Percentiles rank a stretch among this genome's conserved stretches.
Evolutionary conservation across 2,888 invertebrate species (phyloP).

Genomic region (Psylliodes chrysocephalus): DNA sequence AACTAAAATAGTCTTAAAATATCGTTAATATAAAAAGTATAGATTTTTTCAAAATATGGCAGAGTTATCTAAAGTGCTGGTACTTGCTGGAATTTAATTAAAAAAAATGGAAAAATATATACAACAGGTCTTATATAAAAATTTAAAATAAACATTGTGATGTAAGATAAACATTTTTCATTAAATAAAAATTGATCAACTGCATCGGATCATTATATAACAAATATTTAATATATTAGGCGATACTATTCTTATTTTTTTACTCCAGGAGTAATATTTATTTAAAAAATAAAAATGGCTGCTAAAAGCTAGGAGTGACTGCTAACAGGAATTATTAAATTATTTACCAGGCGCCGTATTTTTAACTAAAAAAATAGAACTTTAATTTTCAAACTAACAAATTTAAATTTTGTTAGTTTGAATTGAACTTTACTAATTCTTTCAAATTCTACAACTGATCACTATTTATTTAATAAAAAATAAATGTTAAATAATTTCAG

Average conservation of each 20-base stretch:
- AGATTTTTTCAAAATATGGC: constrained; percentile 9
- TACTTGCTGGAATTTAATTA: background rate
- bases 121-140: background rate
- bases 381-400: no score
- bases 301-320: no score
- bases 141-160: background rate
- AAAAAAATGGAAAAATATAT: background rate
- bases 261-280: no score
- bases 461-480: background rate
- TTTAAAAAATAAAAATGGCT: no score
- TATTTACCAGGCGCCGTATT: no score
- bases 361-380: no score
- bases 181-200: background rate
- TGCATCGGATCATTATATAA: background rate
- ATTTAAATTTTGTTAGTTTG: no score
- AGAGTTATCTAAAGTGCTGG: constrained; percentile 17
- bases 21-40: background rate
- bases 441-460: background rate
- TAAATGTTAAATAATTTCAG: background rate
- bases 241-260: no score
- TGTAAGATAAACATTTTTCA: background rate
- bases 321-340: no score
- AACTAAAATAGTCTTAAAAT: no score
- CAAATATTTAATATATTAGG: no score
- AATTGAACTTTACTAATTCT: no score